Evolutionary conservation across 2,797 vertebrate species (phyloP).

Genomic region (Rhabdomys pumilio): DNA sequence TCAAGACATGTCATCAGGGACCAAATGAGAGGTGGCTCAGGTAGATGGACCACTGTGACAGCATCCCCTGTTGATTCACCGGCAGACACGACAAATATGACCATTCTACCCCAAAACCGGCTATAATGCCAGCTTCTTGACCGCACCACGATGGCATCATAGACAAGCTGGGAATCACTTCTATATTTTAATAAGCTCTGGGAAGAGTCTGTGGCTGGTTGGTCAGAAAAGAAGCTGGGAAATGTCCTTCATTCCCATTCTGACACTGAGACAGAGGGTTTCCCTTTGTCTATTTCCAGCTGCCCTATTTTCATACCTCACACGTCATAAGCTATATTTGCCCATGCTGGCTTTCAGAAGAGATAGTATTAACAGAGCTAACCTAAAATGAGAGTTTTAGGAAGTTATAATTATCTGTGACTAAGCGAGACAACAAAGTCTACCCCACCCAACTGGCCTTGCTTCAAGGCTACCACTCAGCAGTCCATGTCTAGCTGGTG

Average conservation of each 20-base stretch:
- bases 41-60: neutral
- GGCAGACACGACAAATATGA: neutral
- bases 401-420: constrained; percentile 59
- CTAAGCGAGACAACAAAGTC: neutral
- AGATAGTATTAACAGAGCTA: neutral
- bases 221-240: neutral
- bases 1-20: neutral
- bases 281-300: neutral
- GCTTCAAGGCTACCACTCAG: neutral
- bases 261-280: neutral
- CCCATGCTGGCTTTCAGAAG: neutral
- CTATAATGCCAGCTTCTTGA: neutral
- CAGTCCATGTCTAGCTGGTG: neutral
- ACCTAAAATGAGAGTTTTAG: neutral
- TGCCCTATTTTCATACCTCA: neutral
- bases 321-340: neutral
- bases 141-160: rapidly evolving
- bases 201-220: neutral
- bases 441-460: neutral
- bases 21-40: neutral
- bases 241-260: neutral
- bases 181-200: neutral
- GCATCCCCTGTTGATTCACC: neutral
- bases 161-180: neutral
- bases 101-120: neutral